Conservation (phyloP, 2,113 vertebrate species). For the Anolis sagrei region DNA sequence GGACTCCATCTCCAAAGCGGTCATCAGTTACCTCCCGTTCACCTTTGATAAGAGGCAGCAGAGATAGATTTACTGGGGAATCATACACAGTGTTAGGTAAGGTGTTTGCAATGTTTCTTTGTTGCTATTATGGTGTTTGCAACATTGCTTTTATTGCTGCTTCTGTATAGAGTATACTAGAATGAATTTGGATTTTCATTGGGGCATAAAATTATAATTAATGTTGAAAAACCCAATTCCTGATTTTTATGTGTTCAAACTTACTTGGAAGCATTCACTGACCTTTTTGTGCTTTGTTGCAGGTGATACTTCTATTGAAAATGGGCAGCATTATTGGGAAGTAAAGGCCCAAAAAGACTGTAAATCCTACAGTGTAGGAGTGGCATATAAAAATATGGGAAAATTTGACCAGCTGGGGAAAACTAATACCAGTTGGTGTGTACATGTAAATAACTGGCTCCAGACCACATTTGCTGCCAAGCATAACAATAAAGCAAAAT, state of each 20-base stretch:
- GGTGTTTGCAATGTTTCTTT: neutral
- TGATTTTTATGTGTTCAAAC: neutral
- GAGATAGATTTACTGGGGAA: slow-evolving; percentile 92
- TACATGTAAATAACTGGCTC: slow-evolving; percentile 94
- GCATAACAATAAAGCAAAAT: slow-evolving; percentile 92
- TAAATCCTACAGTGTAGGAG: slow-evolving; percentile 90
- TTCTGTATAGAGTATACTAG: neutral
- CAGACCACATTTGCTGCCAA: slow-evolving; percentile 90
- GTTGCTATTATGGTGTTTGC: neutral
- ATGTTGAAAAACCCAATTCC: neutral
- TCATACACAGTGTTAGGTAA: slow-evolving; percentile 95
- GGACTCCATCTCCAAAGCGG: slow-evolving; percentile 87
- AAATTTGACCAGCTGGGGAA: slow-evolving; percentile 95
- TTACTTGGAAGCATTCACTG: neutral
- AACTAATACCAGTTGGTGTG: slow-evolving; percentile 89
- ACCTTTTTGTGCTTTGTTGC: slow-evolving; percentile 41
- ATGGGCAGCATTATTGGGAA: slow-evolving; percentile 93
- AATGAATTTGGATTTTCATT: neutral
- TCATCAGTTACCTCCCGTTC: slow-evolving; percentile 73
- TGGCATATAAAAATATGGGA: slow-evolving; percentile 87
- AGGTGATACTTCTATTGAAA: slow-evolving; percentile 88
- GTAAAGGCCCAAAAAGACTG: slow-evolving; percentile 89
- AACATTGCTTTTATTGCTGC: too few relatives aligned
- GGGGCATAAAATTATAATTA: neutral
- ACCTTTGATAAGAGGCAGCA: slow-evolving; percentile 74